Conservation (phyloP, 2,113 vertebrate species). For the Rhizomys pruinosus region DNA sequence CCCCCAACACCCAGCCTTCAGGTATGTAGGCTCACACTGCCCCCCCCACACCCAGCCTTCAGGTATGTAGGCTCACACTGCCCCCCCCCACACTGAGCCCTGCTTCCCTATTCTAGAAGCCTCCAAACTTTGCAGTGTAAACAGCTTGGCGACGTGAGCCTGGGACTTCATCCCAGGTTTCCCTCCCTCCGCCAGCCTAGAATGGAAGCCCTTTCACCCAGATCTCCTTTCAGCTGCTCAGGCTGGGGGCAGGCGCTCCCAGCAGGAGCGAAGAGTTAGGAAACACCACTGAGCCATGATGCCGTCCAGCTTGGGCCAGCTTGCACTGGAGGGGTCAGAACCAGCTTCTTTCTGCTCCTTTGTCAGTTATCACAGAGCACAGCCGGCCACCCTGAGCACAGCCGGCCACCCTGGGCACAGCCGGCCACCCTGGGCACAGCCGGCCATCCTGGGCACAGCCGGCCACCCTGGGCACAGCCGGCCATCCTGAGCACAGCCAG, state of each 20-base stretch:
- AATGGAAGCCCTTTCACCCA: conserved; percentile 66
- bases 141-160: neutral
- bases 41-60: no score
- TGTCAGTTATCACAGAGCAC: neutral
- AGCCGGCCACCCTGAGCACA: neutral
- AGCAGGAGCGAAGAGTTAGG: conserved; percentile 49
- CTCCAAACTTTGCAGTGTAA: neutral
- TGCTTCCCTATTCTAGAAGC: neutral
- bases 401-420: neutral
- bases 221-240: conserved; percentile 32
- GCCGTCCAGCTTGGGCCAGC: neutral
- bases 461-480: neutral
- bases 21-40: no score
- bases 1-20: no score
- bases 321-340: rapidly evolving
- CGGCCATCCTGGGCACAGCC: neutral
- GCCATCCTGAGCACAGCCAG: no score
- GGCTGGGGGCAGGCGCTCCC: neutral
- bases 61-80: no score
- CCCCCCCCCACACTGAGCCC: neutral
- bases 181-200: neutral
- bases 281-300: conserved; percentile 8
- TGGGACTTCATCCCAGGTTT: neutral
- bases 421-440: neutral
- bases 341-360: neutral